A percentile compares a stretch with the other conserved stretches of the same genome.
phyloP scores from a whole-genome alignment of 1,140 invertebrate genomes.

The Lepeophtheirus salmonis region DNA sequence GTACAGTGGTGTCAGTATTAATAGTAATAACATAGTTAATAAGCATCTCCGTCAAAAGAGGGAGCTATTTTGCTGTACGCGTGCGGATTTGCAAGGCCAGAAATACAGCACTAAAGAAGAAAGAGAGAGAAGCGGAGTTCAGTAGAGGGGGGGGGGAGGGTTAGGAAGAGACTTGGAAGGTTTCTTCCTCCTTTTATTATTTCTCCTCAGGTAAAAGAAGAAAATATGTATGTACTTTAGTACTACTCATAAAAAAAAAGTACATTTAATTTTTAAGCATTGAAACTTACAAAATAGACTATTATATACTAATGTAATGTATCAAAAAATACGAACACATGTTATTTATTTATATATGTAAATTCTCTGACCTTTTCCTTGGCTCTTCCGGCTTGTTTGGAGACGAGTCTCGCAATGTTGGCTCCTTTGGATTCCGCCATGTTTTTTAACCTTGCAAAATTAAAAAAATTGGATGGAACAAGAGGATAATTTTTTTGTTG shows the following conservation, averaged over 20 bases:
- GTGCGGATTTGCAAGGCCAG: neutral
- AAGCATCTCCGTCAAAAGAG: too few species aligned
- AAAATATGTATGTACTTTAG: neutral
- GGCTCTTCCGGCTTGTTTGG: slow-evolving; percentile 18
- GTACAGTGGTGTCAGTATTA: too few species aligned
- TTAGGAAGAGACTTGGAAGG: neutral
- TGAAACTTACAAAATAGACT: neutral
- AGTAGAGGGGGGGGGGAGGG: too few species aligned
- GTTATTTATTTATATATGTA: neutral
- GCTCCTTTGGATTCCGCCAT: slow-evolving; percentile 14
- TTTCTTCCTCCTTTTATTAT: neutral
- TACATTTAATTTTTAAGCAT: neutral
- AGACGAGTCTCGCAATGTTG: slow-evolving; percentile 12
- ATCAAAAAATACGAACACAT: neutral
- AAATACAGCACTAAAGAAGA: neutral
- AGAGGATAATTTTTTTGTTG: neutral
- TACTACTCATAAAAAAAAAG: too few species aligned
- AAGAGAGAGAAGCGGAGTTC: too few species aligned
- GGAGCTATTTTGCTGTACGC: too few species aligned
- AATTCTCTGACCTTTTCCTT: slow-evolving; percentile 15
- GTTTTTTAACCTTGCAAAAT: slow-evolving; percentile 6
- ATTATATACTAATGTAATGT: too few species aligned
- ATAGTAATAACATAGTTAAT: too few species aligned
- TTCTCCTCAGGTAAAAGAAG: neutral
- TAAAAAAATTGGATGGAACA: neutral